Base-by-base conservation (phyloP, 2,113 vertebrate genomes). In the Zosterops pallidus region DNA sequence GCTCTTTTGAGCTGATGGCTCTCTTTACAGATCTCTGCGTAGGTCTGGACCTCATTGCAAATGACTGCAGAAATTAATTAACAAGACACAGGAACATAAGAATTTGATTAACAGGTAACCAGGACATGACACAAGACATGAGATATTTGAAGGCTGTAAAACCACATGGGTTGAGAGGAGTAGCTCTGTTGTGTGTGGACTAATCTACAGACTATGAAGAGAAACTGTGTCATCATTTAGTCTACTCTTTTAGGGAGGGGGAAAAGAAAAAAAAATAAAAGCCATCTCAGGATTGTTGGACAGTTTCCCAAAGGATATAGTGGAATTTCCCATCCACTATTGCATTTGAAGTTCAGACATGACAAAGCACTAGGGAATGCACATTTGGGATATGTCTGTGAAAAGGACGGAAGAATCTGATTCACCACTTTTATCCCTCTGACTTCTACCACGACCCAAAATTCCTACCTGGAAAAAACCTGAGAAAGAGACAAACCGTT, bases 301-400 rank as follows among this genome's bases (percentile, higher is more conserved):
- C 56, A 81, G 50, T 63, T 93, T 96, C 90, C 90, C 71, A 92
- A 88, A 70, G 90, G 86, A 96, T 86, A 83, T 10, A 86, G 52
- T 86, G 76, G 92, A 95, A 94, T 94, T 94, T 96, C 95, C 94
- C 90, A 94, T 94, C 53, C 57, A 77, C 49, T 92, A 47, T 1
- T 83, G 64, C 79, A 90, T 80, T 53, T 90, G 83, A 92, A 93
- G 86, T 77, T 92, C 79, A 92, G 92, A 89, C 83, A 70, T 93
- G 92, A 96, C 90, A 86, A 93, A 95, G 82, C 95, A 82, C 39
- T 68, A 77, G 90, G 74, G 95, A 96, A 95, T 89, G 93, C 50
- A 56, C 69, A 69, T 86, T 95, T 90, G 69, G 84, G 50, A 76
- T 72, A 76, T 13, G 39, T 55, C 74, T 91, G 37, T 79, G 62